Conservation (phyloP, 1,140 invertebrate species). For the Drosophila sproati region DNA sequence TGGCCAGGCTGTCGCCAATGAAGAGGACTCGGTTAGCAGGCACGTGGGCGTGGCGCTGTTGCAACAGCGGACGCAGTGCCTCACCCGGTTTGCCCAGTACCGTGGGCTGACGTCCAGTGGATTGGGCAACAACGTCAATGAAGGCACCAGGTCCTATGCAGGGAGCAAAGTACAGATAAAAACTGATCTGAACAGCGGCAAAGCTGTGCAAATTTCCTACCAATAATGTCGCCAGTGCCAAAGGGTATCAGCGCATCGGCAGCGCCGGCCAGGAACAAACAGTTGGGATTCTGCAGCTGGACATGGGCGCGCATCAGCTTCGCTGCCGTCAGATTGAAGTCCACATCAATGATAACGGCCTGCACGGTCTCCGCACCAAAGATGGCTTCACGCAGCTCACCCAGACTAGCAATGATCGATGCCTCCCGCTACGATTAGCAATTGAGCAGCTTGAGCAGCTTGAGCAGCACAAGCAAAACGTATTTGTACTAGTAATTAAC, state of each 20-base stretch:
- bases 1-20: conserved; percentile 87
- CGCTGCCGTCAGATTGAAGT: conserved; percentile 85
- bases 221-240: conserved; percentile 72
- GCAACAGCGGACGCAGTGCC: conserved; percentile 83
- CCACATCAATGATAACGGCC: conserved; percentile 86
- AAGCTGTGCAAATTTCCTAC: conserved; percentile 9
- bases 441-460: neutral
- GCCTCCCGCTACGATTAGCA: conserved; percentile 77
- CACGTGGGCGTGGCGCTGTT: conserved; percentile 81
- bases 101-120: conserved; percentile 84
- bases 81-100: conserved; percentile 86
- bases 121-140: conserved; percentile 84
- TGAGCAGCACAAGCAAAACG: neutral
- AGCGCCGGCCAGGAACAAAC: conserved; percentile 85
- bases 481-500: conserved; percentile 22
- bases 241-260: conserved; percentile 85
- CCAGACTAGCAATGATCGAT: conserved; percentile 64
- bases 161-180: neutral
- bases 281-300: conserved; percentile 85
- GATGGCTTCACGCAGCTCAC: conserved; percentile 82
- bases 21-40: conserved; percentile 86
- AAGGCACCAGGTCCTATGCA: conserved; percentile 86
- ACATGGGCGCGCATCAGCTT: conserved; percentile 85
- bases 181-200: neutral
- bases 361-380: conserved; percentile 83